Evolutionary conservation across 2,888 invertebrate species (phyloP).

Genomic region (Mythimna vitellina): DNA sequence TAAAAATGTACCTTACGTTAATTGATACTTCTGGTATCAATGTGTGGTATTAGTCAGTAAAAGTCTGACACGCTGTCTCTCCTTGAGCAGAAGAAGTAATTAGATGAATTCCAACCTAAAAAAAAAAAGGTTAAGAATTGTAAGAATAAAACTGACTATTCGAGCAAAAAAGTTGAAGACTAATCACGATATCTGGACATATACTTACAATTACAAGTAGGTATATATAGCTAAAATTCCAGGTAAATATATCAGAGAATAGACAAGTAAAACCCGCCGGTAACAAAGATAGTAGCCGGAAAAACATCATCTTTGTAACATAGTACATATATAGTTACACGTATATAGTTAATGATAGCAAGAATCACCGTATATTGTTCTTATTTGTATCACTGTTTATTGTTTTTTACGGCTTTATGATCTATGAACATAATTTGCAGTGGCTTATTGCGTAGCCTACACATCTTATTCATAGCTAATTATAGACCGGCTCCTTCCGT

Average conservation of each 20-base stretch:
- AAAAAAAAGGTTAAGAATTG: no score
- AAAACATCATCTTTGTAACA: conserved; percentile 3
- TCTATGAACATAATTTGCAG: conserved; percentile 34
- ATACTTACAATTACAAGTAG: neutral
- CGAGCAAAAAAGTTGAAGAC: no score
- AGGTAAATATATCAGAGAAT: neutral
- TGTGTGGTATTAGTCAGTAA: no score
- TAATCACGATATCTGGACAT: no score
- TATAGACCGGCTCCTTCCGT: conserved; percentile 38
- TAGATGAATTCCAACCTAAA: no score
- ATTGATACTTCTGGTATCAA: no score
- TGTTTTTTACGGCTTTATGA: conserved; percentile 4
- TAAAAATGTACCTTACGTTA: no score
- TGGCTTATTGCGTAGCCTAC: conserved; percentile 1
- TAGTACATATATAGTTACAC: neutral
- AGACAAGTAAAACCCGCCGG: neutral
- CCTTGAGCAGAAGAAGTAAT: no score
- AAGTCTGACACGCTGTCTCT: no score
- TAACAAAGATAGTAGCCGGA: neutral
- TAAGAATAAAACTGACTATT: no score
- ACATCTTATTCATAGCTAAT: conserved; percentile 24
- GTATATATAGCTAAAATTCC: neutral
- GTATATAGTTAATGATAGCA: neutral
- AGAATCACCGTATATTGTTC: conserved; percentile 6
- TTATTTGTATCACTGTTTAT: conserved; percentile 27